Evolutionary conservation across 2,888 invertebrate species (phyloP).

Genomic region (Andrena haemorrhoa): DNA sequence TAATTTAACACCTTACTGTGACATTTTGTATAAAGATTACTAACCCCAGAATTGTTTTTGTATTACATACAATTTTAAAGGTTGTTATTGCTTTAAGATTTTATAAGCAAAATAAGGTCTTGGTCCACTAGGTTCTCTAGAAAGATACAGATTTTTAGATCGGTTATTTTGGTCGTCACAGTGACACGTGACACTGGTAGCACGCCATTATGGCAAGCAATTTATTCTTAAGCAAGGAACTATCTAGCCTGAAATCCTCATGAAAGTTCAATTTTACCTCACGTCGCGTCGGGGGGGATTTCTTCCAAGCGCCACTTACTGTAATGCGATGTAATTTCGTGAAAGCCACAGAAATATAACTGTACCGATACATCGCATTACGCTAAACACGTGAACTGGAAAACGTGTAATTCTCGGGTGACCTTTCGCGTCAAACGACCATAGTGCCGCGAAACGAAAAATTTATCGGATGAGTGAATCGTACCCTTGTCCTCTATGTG

Average conservation of each 20-base stretch:
- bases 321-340: conserved; percentile 58
- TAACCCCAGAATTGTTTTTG: no score
- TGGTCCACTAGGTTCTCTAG: no score
- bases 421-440: background rate
- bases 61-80: no score
- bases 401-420: conserved; percentile 8
- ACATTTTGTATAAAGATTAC: background rate
- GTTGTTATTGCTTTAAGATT: no score
- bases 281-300: conserved; percentile 18
- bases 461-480: background rate
- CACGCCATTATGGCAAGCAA: background rate
- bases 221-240: conserved; percentile 22
- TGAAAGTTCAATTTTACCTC: conserved; percentile 59
- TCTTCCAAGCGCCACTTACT: conserved; percentile 45
- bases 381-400: conserved; percentile 23
- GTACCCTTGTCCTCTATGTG: background rate
- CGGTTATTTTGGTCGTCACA: no score
- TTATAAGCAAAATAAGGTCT: no score
- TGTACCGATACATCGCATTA: conserved; percentile 22
- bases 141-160: no score
- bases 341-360: conserved; percentile 18
- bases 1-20: no score
- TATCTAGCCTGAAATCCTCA: conserved; percentile 41
- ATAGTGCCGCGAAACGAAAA: conserved; percentile 3
- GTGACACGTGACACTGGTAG: background rate